Evolutionary conservation across 2,113 vertebrate genomes (phyloP).

Genomic region (Cygnus atratus): DNA sequence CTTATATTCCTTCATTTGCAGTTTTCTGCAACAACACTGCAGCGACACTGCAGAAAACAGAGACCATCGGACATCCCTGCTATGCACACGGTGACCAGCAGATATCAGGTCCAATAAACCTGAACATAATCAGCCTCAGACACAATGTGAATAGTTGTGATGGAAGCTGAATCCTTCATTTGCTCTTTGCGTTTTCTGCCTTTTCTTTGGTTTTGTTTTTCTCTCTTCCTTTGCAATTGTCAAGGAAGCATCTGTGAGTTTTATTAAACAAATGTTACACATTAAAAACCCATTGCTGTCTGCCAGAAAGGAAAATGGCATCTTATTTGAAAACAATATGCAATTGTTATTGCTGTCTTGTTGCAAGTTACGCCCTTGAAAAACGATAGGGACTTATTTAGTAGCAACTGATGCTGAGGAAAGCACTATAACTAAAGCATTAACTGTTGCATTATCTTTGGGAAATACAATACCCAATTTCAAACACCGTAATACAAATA

Average conservation of each 20-base stretch:
- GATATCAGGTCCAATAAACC: not conserved
- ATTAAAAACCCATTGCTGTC: slow-evolving; percentile 37
- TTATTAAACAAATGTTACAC: slow-evolving; percentile 52
- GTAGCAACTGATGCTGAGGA: not conserved
- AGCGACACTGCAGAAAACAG: not conserved
- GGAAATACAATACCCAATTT: not conserved
- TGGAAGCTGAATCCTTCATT: not conserved
- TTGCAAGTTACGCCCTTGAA: slow-evolving; percentile 46
- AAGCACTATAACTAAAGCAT: not conserved
- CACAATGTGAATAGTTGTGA: not conserved
- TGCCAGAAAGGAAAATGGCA: slow-evolving; percentile 56
- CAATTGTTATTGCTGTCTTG: slow-evolving; percentile 54
- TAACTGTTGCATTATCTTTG: not conserved
- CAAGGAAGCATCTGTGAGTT: slow-evolving; percentile 48
- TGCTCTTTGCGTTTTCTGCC: not conserved
- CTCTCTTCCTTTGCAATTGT: slow-evolving; percentile 19
- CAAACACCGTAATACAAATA: not conserved
- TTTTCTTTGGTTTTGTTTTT: slow-evolving; percentile 18
- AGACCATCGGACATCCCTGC: not conserved
- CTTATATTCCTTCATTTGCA: not conserved
- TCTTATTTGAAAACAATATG: slow-evolving; percentile 50
- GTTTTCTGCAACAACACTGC: too few species aligned
- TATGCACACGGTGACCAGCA: not conserved
- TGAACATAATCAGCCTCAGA: not conserved
- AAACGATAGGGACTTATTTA: slow-evolving; percentile 11